Evolutionary conservation across 2,888 invertebrate genomes (phyloP), one percentile per base, ranked within the genome.

Genomic region (Phoenoteleia sp.): DNA sequence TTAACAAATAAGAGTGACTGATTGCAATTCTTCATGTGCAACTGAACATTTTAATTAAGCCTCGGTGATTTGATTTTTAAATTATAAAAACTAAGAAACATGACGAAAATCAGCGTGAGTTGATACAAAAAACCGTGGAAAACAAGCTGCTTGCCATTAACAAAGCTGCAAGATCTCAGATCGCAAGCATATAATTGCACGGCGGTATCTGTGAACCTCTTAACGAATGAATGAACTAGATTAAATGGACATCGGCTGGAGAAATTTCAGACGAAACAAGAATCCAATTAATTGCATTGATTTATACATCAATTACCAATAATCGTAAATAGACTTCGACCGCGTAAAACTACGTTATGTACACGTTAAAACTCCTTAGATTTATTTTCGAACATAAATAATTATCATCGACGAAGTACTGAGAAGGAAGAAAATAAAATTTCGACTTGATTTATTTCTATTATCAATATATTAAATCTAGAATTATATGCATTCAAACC

Each of bases 201-300:
- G 72, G 56, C 36, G 49, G 45, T 29, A 29, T 29, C 47, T 36
- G 25, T 60, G 60, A 69, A 71, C 33, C 29, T 62, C 23, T 58
- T 36, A 67, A 66, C 33, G 76, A 67, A 67, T 54, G 36, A 77
- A 67, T 54, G 45, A 75, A 75, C 76, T 58, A 56, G 58, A 67
- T 77, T 67, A 60, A 74, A 74, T 60, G 62, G 74, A 62, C 62
- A 27, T 74, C 62, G 47, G 13, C 45, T 9, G 47, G 62, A 49
- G 62, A 62, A 74, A 74, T 62, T 62, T 52, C 52, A 47, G 49
- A 29, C 21, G 49, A 49, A 62, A 62, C 21, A n/a, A 39, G 27
- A 52, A 17, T 39, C 23, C 52, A 62, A 74, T 74, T 74, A 74
- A 74, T 60, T 72, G 56, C 42, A 7, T 47, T 72, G 45, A 72